phyloP scores from a whole-genome alignment of 2,888 invertebrate genomes.

The Cryptophagus acutangulus region DNA sequence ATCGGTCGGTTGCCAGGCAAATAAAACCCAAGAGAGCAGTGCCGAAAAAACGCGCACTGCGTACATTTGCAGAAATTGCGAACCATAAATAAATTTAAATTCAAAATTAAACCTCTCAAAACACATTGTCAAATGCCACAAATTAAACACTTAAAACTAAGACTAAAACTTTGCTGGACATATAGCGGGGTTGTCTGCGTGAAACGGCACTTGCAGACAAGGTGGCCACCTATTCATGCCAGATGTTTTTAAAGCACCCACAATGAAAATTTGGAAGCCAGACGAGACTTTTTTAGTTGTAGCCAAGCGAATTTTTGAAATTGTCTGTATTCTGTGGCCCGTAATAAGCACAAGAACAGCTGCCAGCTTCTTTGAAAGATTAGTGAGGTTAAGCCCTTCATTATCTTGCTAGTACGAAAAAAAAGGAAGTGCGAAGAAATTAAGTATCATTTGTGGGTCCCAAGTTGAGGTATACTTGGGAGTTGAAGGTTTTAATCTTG shows the following conservation, averaged over 20 bases:
- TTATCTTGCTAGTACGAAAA: slow-evolving; percentile 4
- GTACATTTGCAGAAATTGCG: no score
- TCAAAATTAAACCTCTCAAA: no score
- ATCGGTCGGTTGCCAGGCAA: no score
- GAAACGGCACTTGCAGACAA: no score
- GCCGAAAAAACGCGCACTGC: no score
- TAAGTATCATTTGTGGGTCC: slow-evolving; percentile 24
- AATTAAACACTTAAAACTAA: no score
- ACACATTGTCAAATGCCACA: no score
- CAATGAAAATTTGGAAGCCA: slow-evolving; percentile 13
- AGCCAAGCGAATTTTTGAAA: slow-evolving; percentile 13
- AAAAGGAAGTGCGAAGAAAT: slow-evolving; percentile 9
- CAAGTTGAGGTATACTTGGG: slow-evolving; percentile 31
- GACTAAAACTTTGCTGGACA: no score
- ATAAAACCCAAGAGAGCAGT: no score
- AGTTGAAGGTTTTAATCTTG: slow-evolving; percentile 20
- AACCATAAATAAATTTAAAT: no score
- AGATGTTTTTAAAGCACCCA: slow-evolving; percentile 18
- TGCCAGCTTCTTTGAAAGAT: slow-evolving; percentile 9
- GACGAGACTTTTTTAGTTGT: slow-evolving; percentile 11
- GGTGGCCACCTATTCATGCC: no score
- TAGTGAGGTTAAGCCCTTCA: not conserved
- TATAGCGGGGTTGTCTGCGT: no score
- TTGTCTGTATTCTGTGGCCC: slow-evolving; percentile 15
- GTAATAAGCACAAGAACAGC: slow-evolving; percentile 10